Base-by-base conservation (phyloP, 1,140 invertebrate species). In the Acromyrmex heyeri region DNA sequence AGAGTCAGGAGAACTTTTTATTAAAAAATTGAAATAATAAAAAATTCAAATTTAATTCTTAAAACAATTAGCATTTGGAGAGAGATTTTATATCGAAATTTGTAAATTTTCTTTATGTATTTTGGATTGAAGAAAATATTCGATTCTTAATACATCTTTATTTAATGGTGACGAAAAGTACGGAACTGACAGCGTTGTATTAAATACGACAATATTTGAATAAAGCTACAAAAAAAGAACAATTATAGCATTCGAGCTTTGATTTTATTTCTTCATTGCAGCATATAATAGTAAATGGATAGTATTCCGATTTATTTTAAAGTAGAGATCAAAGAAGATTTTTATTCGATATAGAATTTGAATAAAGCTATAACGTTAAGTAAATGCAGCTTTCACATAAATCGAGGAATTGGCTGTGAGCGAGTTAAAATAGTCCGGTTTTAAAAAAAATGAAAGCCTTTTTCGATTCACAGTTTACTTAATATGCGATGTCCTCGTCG, bases 311-410 rank as follows among this genome's bases (percentile, higher is more conserved):
- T 73, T 82, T 82, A 73, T 73, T 82, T 59, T 21, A 73, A 65
- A 81, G 34, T 55, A 24, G 14, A 70, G 21, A 81, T 81, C 53
- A 72, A 82, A 82, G 12, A 82, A 82, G 3, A 82, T 82, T 73
- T 82, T 82, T 59, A 82, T 73, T 59, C n/a, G 8, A 24, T 14
- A 6, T 75, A 10, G n/a, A 62, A 73, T 14, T 62, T 3, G 27
- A 83, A 34, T 50, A 62, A 48, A 83, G 38, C 24, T 30, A 14
- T 44, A 44, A 44, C 38, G 4, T 6, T 3, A n/a, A 30, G 3
- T 21, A 34, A 67, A 61, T 48, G 2, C 27, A 61, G 38, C 38
- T 34, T 30, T 2, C 1, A 12, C 2, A 65, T n/a, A 21, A 2
- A 44, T 24, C 14, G 48, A 59, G 4, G 16, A n/a, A 50, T 83